Conservation (phyloP, 1,140 invertebrate species). For the Steinernema feltiae region DNA sequence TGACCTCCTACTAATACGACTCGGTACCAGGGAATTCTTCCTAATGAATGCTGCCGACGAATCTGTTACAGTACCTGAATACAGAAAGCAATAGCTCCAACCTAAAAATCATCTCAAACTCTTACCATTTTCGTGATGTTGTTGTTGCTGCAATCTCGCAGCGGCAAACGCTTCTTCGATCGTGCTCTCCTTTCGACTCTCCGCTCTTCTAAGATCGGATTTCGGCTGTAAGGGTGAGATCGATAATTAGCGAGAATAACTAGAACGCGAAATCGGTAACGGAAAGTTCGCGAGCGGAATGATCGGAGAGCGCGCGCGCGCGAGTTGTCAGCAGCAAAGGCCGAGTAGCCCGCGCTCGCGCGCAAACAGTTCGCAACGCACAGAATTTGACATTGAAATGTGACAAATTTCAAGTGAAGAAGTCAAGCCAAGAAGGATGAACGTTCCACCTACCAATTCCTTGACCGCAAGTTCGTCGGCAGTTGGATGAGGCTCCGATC, state of each 20-base stretch:
- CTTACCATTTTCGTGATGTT: not conserved
- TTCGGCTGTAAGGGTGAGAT: not conserved
- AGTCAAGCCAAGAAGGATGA: too few species aligned
- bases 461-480: not conserved
- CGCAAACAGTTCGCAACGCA: not conserved
- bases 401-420: not conserved
- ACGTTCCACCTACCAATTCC: not conserved
- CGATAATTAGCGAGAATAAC: not conserved
- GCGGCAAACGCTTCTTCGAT: not conserved
- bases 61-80: not conserved
- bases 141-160: not conserved
- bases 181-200: not conserved
- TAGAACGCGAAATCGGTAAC: not conserved
- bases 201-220: not conserved
- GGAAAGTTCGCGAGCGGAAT: too few species aligned
- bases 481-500: not conserved
- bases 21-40: conserved; percentile 30
- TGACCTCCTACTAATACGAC: conserved; percentile 33
- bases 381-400: not conserved
- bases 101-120: not conserved
- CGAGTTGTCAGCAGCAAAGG: too few species aligned
- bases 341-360: too few species aligned
- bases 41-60: conserved; percentile 12
- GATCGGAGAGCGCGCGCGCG: not conserved
- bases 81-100: not conserved